These are phyloP conservation scores for Rotaria socialis DNA, from an alignment of 2,888 invertebrate species.

Conservation along the genomic window DNA sequence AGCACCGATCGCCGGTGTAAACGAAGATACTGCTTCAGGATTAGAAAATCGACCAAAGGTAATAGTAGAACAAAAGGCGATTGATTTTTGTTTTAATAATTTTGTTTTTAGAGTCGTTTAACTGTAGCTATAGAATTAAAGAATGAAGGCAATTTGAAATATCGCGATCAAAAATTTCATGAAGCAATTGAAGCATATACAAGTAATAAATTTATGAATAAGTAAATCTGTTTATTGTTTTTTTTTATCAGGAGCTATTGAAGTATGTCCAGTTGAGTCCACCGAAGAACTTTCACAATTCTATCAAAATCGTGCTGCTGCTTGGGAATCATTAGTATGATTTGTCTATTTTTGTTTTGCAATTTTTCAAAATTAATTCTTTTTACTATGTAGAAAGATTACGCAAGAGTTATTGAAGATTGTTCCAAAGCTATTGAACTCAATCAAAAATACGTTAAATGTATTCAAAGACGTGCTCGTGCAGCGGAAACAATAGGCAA, in stretches of 20 bases:
- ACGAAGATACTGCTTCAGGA: neutral
- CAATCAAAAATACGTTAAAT: conserved; percentile 81
- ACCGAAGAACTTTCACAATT: conserved; percentile 77
- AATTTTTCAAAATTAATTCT: neutral
- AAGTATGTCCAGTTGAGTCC: conserved; percentile 63
- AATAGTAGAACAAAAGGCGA: too few species aligned
- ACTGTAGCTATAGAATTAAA: conserved; percentile 64
- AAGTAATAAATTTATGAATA: neutral
- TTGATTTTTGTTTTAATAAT: neutral
- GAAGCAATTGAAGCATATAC: conserved; percentile 62
- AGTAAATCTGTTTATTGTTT: neutral
- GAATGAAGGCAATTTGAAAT: conserved; percentile 61
- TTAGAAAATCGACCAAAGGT: neutral
- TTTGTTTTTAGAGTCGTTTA: conserved; percentile 42
- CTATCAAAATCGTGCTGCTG: conserved; percentile 93
- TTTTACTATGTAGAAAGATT: conserved; percentile 64
- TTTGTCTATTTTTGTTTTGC: conserved; percentile 1
- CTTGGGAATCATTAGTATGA: conserved; percentile 77
- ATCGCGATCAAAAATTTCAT: conserved; percentile 60
- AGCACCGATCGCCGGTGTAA: neutral
- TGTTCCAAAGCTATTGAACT: conserved; percentile 77
- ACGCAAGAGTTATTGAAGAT: conserved; percentile 77
- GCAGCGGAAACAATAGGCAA: conserved; percentile 73
- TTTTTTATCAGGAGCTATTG: conserved; percentile 56
- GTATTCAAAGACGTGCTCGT: conserved; percentile 69